phyloP scores from a whole-genome alignment of 2,888 invertebrate genomes.

The Dugesia japonica region DNA sequence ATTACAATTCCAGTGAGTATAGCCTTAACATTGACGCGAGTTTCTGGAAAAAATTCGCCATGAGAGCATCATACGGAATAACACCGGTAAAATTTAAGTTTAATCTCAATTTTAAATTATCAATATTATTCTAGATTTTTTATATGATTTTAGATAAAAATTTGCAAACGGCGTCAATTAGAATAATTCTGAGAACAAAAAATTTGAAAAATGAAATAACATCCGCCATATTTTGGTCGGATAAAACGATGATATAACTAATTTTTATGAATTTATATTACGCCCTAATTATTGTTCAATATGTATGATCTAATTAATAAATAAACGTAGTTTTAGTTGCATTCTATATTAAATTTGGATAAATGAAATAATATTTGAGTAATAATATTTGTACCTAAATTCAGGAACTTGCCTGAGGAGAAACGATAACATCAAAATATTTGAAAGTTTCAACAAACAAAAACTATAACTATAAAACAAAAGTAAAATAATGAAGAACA shows the following conservation, averaged over 20 bases:
- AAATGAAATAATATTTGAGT: too few relatives aligned
- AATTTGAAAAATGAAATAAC: neutral
- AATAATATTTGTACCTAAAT: too few relatives aligned
- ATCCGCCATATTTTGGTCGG: neutral
- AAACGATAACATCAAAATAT: too few relatives aligned
- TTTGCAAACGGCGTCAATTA: neutral
- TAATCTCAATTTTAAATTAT: neutral
- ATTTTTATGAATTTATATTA: too few relatives aligned
- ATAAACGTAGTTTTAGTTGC: too few relatives aligned
- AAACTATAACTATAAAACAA: too few relatives aligned
- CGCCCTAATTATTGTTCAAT: too few relatives aligned
- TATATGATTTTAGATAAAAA: neutral
- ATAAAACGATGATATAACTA: neutral
- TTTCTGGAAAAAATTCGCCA: neutral
- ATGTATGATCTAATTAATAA: too few relatives aligned
- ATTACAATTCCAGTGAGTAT: neutral
- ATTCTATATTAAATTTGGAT: too few relatives aligned
- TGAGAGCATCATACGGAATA: neutral
- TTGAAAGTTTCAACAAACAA: too few relatives aligned
- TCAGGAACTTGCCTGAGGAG: too few relatives aligned
- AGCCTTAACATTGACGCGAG: neutral
- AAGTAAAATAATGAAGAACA: too few relatives aligned
- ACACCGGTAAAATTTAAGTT: neutral
- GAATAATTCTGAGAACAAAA: neutral
- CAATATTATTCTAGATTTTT: neutral